These are phyloP conservation scores for Drosophila parvula DNA, from an alignment of 1,140 invertebrate species.

Conservation along the genomic window DNA sequence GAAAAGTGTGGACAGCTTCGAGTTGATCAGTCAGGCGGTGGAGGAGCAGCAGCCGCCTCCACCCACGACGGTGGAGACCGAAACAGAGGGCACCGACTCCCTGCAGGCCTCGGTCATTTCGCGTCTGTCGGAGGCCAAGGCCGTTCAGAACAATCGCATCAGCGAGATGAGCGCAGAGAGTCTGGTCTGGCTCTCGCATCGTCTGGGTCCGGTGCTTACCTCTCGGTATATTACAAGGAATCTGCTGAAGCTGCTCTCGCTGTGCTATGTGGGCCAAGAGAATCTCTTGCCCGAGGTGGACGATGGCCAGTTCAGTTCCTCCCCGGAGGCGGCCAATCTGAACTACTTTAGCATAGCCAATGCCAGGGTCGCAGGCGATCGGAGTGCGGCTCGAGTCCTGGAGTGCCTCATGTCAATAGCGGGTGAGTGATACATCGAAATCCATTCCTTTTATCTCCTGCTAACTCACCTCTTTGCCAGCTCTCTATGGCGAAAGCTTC, in stretches of 20 bases:
- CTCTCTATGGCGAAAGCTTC: slow-evolving; percentile 85
- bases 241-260: slow-evolving; percentile 95
- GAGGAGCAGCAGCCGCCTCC: slow-evolving; percentile 28
- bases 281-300: slow-evolving; percentile 86
- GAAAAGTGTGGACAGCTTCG: slow-evolving; percentile 84
- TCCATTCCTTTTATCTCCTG: not conserved
- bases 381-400: slow-evolving; percentile 92
- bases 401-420: slow-evolving; percentile 94
- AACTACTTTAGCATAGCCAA: slow-evolving; percentile 86
- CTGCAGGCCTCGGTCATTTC: slow-evolving; percentile 79
- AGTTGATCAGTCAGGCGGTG: slow-evolving; percentile 70
- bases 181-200: slow-evolving; percentile 95
- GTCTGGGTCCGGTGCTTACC: slow-evolving; percentile 97
- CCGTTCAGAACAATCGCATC: slow-evolving; percentile 86
- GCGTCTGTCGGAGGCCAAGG: slow-evolving; percentile 68
- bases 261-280: slow-evolving; percentile 95
- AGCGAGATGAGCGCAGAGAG: slow-evolving; percentile 96
- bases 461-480: slow-evolving; percentile 4
- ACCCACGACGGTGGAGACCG: slow-evolving; percentile 4
- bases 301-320: slow-evolving; percentile 36
- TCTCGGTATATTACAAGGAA: slow-evolving; percentile 95
- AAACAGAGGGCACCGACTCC: slow-evolving; percentile 61
- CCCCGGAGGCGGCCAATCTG: slow-evolving; percentile 81
- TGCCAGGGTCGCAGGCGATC: slow-evolving; percentile 90
- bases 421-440: slow-evolving; percentile 66